Conservation (phyloP, 2,113 vertebrate genomes). For the Rhynchomys soricoides region DNA sequence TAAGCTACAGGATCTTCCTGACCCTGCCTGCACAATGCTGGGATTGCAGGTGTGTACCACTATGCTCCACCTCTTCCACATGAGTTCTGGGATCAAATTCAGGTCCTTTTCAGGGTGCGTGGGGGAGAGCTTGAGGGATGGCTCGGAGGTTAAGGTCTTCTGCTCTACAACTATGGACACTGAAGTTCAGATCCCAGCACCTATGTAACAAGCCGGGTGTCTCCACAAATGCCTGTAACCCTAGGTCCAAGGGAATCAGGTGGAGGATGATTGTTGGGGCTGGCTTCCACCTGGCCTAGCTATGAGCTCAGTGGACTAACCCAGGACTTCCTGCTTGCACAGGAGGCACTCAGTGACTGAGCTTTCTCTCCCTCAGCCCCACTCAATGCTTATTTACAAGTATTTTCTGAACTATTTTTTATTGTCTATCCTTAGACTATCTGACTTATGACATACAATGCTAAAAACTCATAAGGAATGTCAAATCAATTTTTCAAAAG, state of each 20-base stretch:
- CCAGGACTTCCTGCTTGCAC: neutral
- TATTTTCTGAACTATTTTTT: neutral
- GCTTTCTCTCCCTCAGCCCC: neutral
- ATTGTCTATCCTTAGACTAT: neutral
- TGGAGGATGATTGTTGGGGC: neutral
- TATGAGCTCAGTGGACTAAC: neutral
- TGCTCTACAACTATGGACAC: neutral
- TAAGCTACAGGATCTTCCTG: neutral
- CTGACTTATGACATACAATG: neutral
- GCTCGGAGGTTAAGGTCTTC: neutral
- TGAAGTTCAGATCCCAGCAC: neutral
- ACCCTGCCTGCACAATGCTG: no score
- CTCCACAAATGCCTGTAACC: neutral
- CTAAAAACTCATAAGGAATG: conserved; percentile 5
- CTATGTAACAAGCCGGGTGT: neutral
- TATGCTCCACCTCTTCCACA: neutral
- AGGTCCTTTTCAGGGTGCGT: neutral
- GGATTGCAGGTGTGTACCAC: no score
- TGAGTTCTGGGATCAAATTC: neutral
- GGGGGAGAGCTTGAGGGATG: neutral
- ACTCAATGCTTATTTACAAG: neutral
- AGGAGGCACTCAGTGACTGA: neutral
- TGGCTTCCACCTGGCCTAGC: neutral
- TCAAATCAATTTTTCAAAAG: neutral
- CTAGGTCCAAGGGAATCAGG: neutral